Evolutionary conservation across 2,113 vertebrate species (phyloP), one percentile per base, ranked within the genome.

Genomic region (Salminus brasiliensis): DNA sequence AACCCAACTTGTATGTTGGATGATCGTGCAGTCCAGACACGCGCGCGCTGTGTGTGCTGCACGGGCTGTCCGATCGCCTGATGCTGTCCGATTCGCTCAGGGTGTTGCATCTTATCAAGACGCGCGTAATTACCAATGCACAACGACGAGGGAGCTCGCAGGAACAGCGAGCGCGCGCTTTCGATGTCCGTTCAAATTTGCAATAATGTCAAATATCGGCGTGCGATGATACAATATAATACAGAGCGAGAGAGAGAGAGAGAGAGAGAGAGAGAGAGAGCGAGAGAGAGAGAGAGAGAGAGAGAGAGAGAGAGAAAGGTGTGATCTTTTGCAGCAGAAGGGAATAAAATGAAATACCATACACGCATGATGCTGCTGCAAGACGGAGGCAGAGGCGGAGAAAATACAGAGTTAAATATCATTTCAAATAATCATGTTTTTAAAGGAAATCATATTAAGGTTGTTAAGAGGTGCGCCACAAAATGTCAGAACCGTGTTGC

Each of bases 401-500:
- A 83, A 39, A 75, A 76, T 69, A 75, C 70, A 11, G 76, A 85
- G 83, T 88, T 88, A 86, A 91, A 88, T 84, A 89, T 89, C 84
- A 85, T 84, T 85, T 89, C 81, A 87, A 79, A 84, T 83, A 72
- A 88, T 87, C 76, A 78, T 89, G 88, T 87, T 88, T 88, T 86
- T 87, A 84, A 85, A 81, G 83, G 81, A 86, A 89, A 87, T 88
- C 87, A 88, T 87, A 87, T 89, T 89, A 87, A 55, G 69, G 57
- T 76, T 87, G 85, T 86, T 87, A 84, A 90, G 85, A 87, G 81
- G 84, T 87, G 75, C 83, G 78, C 84, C 77, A 81, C 84, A 82
- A 84, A 87, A 88, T 86, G 88, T 91, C 89, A 90, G 83, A 73
- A 75, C 76, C 79, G 84, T 77, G 88, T 87, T 89, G 82, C 83